phyloP scores from a whole-genome alignment of 2,113 vertebrate genomes.

The Nematolebias whitei region DNA sequence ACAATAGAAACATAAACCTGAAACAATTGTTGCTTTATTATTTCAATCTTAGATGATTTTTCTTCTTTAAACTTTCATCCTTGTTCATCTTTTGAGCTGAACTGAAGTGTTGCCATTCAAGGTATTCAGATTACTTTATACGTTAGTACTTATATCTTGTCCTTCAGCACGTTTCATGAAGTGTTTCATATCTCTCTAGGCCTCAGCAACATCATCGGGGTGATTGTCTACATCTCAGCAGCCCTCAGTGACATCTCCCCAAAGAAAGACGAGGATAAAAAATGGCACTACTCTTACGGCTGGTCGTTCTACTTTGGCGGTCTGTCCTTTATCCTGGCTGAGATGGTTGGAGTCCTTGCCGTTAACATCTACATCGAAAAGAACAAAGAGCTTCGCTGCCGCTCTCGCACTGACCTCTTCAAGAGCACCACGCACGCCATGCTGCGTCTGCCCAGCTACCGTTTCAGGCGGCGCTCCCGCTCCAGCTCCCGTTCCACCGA shows the following conservation, averaged over 20 bases:
- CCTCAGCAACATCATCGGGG: slow-evolving; percentile 95
- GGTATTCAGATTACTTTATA: too few relatives aligned
- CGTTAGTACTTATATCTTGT: too few relatives aligned
- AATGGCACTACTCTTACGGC: slow-evolving; percentile 93
- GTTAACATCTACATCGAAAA: slow-evolving; percentile 95
- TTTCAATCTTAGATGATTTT: too few relatives aligned
- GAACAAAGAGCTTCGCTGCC: slow-evolving; percentile 91
- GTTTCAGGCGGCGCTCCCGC: slow-evolving; percentile 86
- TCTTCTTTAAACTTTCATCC: too few relatives aligned
- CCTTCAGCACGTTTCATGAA: too few relatives aligned
- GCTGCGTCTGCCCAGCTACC: slow-evolving; percentile 90
- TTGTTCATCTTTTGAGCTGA: too few relatives aligned
- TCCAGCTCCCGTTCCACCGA: slow-evolving; percentile 90
- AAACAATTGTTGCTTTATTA: too few relatives aligned
- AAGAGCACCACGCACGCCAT: slow-evolving; percentile 85
- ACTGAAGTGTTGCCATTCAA: too few relatives aligned
- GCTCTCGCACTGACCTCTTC: slow-evolving; percentile 87
- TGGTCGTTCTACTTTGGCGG: slow-evolving; percentile 96
- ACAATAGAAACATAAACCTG: too few relatives aligned
- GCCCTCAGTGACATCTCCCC: slow-evolving; percentile 92
- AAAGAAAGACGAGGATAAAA: slow-evolving; percentile 91
- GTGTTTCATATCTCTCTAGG: slow-evolving; percentile 71
- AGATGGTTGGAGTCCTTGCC: slow-evolving; percentile 92
- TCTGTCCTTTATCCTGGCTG: slow-evolving; percentile 93
- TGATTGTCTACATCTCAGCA: slow-evolving; percentile 94